phyloP scores from a whole-genome alignment of 2,113 vertebrate genomes.

The Trichomycterus rosablanca region DNA sequence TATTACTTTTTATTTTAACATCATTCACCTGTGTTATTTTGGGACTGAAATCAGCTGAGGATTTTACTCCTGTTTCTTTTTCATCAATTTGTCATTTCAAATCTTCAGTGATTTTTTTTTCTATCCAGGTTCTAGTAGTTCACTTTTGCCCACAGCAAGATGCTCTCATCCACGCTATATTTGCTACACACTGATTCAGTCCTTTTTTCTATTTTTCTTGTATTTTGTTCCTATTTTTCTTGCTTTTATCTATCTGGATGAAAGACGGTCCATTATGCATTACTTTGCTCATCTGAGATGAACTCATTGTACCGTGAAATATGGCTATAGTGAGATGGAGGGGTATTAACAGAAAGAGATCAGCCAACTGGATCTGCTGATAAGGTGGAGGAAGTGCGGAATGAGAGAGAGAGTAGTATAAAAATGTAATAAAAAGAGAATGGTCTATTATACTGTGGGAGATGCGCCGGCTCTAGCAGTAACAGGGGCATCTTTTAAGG shows the following conservation, averaged over 20 bases:
- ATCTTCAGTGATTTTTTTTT: background rate
- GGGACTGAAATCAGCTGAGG: conserved; percentile 1
- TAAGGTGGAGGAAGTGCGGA: conserved; percentile 8
- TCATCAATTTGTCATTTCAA: too few species aligned
- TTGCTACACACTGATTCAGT: background rate
- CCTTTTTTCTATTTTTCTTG: background rate
- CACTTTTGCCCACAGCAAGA: background rate
- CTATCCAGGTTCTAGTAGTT: background rate
- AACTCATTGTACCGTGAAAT: conserved; percentile 33
- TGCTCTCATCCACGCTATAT: background rate
- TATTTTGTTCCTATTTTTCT: background rate
- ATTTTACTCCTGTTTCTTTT: conserved; percentile 1
- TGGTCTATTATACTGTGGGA: conserved; percentile 9
- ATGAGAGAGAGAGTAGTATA: conserved; percentile 1
- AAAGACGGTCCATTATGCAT: conserved; percentile 14
- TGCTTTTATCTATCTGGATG: conserved; percentile 3
- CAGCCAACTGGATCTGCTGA: conserved; percentile 13
- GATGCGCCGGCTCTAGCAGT: too few species aligned
- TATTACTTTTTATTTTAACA: too few species aligned
- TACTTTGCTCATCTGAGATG: conserved; percentile 9
- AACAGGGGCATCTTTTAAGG: too few species aligned
- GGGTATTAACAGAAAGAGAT: conserved; percentile 24
- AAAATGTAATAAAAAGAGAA: conserved; percentile 7
- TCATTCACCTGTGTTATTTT: too few species aligned
- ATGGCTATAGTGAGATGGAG: background rate